Evolutionary conservation across 2,888 invertebrate species (phyloP).

Genomic region (Drosophila differens): DNA sequence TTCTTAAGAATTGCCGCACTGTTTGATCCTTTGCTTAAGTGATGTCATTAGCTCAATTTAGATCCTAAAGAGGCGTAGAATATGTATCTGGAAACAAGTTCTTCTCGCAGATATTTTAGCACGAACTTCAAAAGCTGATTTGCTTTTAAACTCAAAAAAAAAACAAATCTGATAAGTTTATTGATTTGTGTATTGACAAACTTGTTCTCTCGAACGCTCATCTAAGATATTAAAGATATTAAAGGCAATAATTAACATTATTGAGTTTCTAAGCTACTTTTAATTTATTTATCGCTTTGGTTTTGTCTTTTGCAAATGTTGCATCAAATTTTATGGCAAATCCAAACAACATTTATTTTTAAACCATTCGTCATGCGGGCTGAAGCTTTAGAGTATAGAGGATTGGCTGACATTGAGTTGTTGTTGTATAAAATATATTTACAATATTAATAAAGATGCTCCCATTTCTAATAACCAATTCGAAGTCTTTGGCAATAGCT

Average conservation of each 20-base stretch:
- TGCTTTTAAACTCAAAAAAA: constrained; percentile 17
- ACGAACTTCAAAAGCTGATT: constrained; percentile 47
- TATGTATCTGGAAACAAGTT: constrained; percentile 43
- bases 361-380: constrained; percentile 35
- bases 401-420: constrained; percentile 40
- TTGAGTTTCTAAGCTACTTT: constrained; percentile 32
- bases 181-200: constrained; percentile 46
- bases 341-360: background rate
- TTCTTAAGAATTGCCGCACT: background rate
- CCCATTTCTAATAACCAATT: constrained; percentile 32
- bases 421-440: constrained; percentile 3
- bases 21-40: constrained; percentile 57
- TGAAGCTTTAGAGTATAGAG: constrained; percentile 5
- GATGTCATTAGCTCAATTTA: constrained; percentile 64
- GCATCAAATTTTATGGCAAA: constrained; percentile 20
- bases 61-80: constrained; percentile 58
- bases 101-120: constrained; percentile 7
- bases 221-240: constrained; percentile 22
- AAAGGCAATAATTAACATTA: constrained; percentile 55
- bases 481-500: constrained; percentile 15
- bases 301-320: constrained; percentile 18
- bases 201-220: constrained; percentile 52
- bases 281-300: constrained; percentile 17
- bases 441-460: constrained; percentile 40
- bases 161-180: constrained; percentile 28